These are phyloP conservation scores for Atta texana DNA, from an alignment of 1,140 invertebrate species.

Conservation along the genomic window DNA sequence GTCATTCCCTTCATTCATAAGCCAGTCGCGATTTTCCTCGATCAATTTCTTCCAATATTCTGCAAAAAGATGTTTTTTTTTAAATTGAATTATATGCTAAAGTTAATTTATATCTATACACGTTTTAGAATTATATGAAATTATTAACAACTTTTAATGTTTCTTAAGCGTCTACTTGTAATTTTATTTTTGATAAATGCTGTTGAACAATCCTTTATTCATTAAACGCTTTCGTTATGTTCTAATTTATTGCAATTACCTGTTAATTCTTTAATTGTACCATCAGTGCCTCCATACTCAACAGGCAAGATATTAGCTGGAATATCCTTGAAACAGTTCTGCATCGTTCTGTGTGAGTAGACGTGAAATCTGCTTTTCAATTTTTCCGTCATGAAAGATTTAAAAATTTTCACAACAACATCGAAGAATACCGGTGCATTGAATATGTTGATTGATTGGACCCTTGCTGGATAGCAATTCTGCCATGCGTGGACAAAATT, in stretches of 20 bases:
- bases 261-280: slow-evolving; percentile 85
- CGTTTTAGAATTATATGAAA: too few species aligned
- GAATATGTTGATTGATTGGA: background rate
- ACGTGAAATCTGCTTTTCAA: slow-evolving; percentile 87
- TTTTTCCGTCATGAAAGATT: slow-evolving; percentile 91
- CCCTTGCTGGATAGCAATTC: background rate
- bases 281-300: slow-evolving; percentile 88
- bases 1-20: slow-evolving; percentile 86
- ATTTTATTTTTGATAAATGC: too few species aligned
- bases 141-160: too few species aligned
- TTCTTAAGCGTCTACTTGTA: too few species aligned
- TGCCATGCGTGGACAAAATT: background rate
- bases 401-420: slow-evolving; percentile 90
- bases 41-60: slow-evolving; percentile 87
- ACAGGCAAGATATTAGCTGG: slow-evolving; percentile 86
- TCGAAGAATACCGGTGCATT: background rate
- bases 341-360: slow-evolving; percentile 80
- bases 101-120: too few species aligned
- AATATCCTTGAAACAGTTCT: slow-evolving; percentile 83
- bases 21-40: slow-evolving; percentile 87
- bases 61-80: slow-evolving; percentile 64
- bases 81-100: background rate
- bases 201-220: too few species aligned
- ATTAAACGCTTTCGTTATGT: background rate
- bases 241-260: slow-evolving; percentile 74